Percentiles rank a stretch among this genome's conserved stretches.
Evolutionary conservation across 2,888 invertebrate species (phyloP).

Genomic region (Lasioglossum marginatum): DNA sequence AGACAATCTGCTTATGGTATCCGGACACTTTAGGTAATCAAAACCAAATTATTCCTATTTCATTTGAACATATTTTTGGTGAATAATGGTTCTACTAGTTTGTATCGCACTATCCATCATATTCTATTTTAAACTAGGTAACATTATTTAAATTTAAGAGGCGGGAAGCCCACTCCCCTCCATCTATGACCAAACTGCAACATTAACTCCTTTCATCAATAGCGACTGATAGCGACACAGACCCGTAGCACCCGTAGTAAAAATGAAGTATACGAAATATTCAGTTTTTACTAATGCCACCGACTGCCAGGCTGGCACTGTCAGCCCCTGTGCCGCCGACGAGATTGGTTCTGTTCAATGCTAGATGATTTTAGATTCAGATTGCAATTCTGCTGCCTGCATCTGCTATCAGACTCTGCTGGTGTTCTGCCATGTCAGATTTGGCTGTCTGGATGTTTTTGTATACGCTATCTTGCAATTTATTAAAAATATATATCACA

Average conservation of each 20-base stretch:
- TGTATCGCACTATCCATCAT: neutral
- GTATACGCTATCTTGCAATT: neutral
- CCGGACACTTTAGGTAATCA: conserved; percentile 65
- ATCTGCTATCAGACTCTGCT: too few species aligned
- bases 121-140: neutral
- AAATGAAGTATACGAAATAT: too few species aligned
- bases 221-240: neutral
- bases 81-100: neutral
- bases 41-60: neutral
- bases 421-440: too few species aligned
- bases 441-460: neutral
- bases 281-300: too few species aligned
- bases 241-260: too few species aligned
- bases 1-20: conserved; percentile 68
- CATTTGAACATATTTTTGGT: neutral
- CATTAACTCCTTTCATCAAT: neutral
- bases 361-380: too few species aligned
- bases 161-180: neutral
- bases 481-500: neutral
- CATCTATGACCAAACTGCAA: neutral
- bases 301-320: too few species aligned
- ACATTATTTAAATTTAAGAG: neutral
- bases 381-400: too few species aligned
- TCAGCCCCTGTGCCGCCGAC: too few species aligned
- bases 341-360: too few species aligned